Evolutionary conservation across 2,797 vertebrate species (phyloP).

Genomic region (Saguinus oedipus): DNA sequence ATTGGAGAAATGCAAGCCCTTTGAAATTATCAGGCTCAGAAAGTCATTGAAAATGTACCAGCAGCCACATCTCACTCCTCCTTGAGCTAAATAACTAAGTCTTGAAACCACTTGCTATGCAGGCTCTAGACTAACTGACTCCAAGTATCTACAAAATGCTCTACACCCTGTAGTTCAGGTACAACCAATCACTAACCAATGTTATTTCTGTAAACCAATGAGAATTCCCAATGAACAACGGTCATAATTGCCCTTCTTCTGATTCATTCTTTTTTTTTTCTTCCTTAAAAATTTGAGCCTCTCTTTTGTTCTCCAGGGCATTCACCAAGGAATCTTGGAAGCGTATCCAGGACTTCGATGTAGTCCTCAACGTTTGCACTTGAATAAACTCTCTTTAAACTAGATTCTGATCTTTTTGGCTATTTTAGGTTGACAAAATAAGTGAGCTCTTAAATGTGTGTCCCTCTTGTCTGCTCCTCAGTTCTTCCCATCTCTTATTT

Average conservation of each 20-base stretch:
- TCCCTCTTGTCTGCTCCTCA: background rate
- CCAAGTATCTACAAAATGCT: background rate
- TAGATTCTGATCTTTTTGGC: background rate
- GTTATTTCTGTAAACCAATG: background rate
- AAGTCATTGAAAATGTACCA: background rate
- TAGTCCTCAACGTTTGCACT: background rate
- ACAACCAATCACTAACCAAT: background rate
- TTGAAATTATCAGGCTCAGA: background rate
- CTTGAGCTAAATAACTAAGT: background rate
- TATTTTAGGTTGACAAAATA: background rate
- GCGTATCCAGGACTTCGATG: background rate
- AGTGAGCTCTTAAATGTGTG: background rate
- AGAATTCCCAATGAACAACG: background rate
- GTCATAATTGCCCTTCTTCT: background rate
- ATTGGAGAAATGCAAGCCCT: background rate
- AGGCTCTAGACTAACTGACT: background rate
- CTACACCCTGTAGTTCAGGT: background rate
- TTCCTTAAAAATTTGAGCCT: background rate
- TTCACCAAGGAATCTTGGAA: background rate
- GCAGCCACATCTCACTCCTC: background rate
- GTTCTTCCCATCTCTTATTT: background rate
- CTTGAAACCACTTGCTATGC: background rate
- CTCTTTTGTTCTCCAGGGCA: background rate
- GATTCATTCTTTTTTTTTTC: background rate
- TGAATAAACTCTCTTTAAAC: background rate